Evolutionary conservation across 1,140 invertebrate species (phyloP), one percentile per base, ranked within the genome.

Genomic region (Orussus abietinus): DNA sequence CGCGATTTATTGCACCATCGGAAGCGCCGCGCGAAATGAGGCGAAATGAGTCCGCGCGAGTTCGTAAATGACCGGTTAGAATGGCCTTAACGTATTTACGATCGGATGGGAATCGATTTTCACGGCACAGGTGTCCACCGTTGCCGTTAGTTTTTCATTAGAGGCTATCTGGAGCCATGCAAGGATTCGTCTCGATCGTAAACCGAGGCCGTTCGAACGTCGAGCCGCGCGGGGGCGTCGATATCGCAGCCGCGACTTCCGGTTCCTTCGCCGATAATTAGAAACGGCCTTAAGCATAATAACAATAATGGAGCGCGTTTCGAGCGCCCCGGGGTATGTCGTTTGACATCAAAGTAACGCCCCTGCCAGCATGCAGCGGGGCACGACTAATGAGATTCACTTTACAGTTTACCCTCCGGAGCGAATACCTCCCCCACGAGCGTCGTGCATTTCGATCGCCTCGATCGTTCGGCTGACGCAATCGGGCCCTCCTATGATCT

Each of bases 321-420:
- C 47, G 49, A 56, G 49, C 51, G 6, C 66, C 57, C 49, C 39
- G 49, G 52, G 60, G 56, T 57, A 62, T 51, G 54, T 60, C 64
- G 60, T 67, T 69, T 63, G 68, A 72, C 65, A 71, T 72, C 69
- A 72, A 72, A 72, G 68, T 59, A 57, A 64, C 61, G 53, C 53
- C 57, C 60, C 49, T 47, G 39, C 22, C 47, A 38, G 32, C 40
- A 62, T 67, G 62, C 62, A 66, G 47, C 64, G 55, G 54, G 51
- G 57, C 57, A 67, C 54, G 57, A 69, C 64, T 70, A 71, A 71
- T 71, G 66, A 69, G 66, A 72, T 71, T 72, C 69, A 72, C 66
- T 69, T 70, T 68, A 64, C 61, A 57, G 57, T 62, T 62, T 62
- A 57, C 57, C 45, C 56, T 55, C 47, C 53, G 38, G 36, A 45